phyloP scores from a whole-genome alignment of 2,797 vertebrate species.

The Hirundo rustica region DNA sequence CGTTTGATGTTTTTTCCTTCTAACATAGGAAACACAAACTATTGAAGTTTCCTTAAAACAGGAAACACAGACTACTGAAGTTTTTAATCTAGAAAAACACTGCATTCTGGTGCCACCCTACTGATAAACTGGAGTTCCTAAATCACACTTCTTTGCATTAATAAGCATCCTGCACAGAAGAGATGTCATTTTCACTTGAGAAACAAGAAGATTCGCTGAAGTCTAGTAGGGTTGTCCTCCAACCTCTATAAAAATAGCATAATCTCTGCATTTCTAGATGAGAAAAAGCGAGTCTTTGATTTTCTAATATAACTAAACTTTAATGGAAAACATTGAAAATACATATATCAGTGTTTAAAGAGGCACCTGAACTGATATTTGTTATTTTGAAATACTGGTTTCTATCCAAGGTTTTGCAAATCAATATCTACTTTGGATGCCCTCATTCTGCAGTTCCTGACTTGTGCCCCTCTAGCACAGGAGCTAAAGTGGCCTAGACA shows the following conservation, averaged over 20 bases:
- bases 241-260: not conserved
- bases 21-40: not conserved
- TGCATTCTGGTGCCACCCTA: not conserved
- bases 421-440: not conserved
- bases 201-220: not conserved
- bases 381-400: not conserved
- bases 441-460: not conserved
- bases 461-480: not conserved
- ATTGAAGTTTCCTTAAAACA: not conserved
- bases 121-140: not conserved
- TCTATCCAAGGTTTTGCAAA: not conserved
- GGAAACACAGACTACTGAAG: not conserved
- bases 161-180: rapidly evolving
- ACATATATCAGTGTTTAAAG: not conserved
- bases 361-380: not conserved
- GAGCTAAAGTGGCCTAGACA: not conserved
- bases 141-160: not conserved
- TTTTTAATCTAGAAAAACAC: not conserved
- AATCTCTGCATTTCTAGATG: not conserved
- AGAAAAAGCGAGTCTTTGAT: not conserved
- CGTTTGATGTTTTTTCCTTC: not conserved
- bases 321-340: not conserved
- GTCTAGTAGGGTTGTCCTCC: not conserved
- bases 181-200: not conserved
- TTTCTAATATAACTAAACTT: not conserved